Conservation (phyloP, 92 coral and sea anemone genomes). For the Chrysogorgia sp. region DNA sequence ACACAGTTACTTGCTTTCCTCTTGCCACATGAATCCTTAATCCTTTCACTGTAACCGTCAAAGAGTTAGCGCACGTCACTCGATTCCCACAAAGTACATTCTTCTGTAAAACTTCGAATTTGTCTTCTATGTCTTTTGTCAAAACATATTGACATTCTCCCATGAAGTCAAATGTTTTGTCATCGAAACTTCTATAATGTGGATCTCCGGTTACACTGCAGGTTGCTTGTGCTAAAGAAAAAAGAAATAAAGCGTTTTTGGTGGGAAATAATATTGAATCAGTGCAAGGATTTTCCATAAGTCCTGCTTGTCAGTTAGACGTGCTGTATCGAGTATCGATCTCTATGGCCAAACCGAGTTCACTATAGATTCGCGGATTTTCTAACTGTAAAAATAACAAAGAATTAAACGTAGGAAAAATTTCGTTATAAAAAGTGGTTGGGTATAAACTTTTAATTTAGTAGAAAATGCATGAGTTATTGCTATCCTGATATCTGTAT, state of each 20-base stretch:
- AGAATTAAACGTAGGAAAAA: no score
- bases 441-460: no score
- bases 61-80: neutral
- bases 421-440: no score
- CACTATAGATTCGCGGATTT: no score
- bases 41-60: slow-evolving; percentile 29
- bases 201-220: slow-evolving; percentile 34
- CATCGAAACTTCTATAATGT: slow-evolving; percentile 35
- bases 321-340: no score
- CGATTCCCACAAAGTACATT: slow-evolving; percentile 7
- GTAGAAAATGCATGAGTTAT: no score
- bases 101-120: slow-evolving; percentile 8
- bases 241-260: neutral
- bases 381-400: no score
- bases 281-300: neutral
- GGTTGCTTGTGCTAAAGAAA: neutral
- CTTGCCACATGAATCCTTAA: slow-evolving; percentile 2
- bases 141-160: slow-evolving; percentile 18
- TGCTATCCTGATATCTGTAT: no score
- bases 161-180: slow-evolving; percentile 6
- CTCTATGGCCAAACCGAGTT: no score
- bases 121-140: slow-evolving; percentile 18
- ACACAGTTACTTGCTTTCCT: slow-evolving; percentile 2
- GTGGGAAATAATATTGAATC: neutral
- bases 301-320: no score